Base-by-base conservation (phyloP, 2,797 vertebrate genomes). In the Momotus momota region DNA sequence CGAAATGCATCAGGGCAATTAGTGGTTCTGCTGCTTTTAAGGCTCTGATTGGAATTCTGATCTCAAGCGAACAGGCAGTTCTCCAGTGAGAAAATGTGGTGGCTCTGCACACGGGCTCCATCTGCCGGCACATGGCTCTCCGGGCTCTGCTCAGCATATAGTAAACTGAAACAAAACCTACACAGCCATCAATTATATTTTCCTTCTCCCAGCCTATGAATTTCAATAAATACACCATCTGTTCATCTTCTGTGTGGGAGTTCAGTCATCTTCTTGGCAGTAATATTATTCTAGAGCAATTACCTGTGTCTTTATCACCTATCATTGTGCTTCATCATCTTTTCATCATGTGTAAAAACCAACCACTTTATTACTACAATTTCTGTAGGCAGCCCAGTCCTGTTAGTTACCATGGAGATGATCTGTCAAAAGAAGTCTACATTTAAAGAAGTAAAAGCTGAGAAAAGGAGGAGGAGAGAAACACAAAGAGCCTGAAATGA, bases 241-340 rank as follows among this genome's bases (percentile, higher is more conserved):
- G 98, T 98, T 98, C 98, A 98, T 98, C 97, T 98, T 97, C 97
- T 98, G 96, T 96, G 97, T 97, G 96, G 97, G 97, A 98, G 97
- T 97, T 97, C 97, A 97, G 87, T 97, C 97, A 97, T 98, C 97
- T 95, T 97, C 92, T 97, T 97, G 97, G 98, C 97, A 98, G 97
- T 92, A 66, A 97, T 92, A 96, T 97, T 97, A 97, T 97, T 97
- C 97, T 96, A 85, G 94, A 94, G 96, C 97, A 98, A 98, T 98
- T 98, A 98, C 98, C 98, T 98, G 95, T 89, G 97, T 98, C 97
- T 97, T 98, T 97, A 98, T 97, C 98, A 97, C 97, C 97, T 97
- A 97, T 98, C 97, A 95, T 96, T 97, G 97, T 96, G 97, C 97
- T 97, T 97, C 94, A 94, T 97, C 96, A 96, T 97, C 97, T 86